These are phyloP conservation scores for Drosophila nr. medialis DNA, from an alignment of 2,888 invertebrate species.

Conservation along the genomic window DNA sequence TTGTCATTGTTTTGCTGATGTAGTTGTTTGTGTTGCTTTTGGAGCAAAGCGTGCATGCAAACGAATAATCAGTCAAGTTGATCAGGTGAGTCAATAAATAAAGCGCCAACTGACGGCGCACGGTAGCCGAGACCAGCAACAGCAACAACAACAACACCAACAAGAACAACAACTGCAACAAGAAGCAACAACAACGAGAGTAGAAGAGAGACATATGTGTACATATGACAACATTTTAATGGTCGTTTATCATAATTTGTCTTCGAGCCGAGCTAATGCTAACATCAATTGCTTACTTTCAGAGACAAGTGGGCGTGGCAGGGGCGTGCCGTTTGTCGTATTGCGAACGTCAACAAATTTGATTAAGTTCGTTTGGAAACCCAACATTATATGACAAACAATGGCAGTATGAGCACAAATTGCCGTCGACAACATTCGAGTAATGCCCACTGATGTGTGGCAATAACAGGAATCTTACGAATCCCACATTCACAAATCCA, in stretches of 20 bases:
- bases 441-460: conserved; percentile 28
- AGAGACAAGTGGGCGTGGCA: conserved; percentile 33
- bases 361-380: conserved; percentile 42
- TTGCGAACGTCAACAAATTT: conserved; percentile 45
- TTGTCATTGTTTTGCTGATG: conserved; percentile 16
- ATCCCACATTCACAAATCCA: conserved; percentile 38
- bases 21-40: conserved; percentile 31
- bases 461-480: conserved; percentile 33
- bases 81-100: conserved; percentile 84
- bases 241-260: conserved; percentile 78
- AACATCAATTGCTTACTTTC: conserved; percentile 64
- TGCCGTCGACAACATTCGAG: conserved; percentile 5
- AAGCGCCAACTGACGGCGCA: conserved; percentile 57
- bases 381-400: conserved; percentile 35
- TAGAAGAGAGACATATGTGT: conserved; percentile 55
- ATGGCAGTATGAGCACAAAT: conserved; percentile 28
- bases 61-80: conserved; percentile 84
- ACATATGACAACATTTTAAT: conserved; percentile 77
- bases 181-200: conserved; percentile 12
- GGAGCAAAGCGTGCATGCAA: conserved; percentile 76
- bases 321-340: conserved; percentile 21
- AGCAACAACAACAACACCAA: conserved; percentile 20
- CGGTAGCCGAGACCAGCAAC: conserved; percentile 48
- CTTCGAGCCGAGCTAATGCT: conserved; percentile 60
- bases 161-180: conserved; percentile 11